phyloP scores from a whole-genome alignment of 2,113 vertebrate genomes.

The Telmatochromis sp. region DNA sequence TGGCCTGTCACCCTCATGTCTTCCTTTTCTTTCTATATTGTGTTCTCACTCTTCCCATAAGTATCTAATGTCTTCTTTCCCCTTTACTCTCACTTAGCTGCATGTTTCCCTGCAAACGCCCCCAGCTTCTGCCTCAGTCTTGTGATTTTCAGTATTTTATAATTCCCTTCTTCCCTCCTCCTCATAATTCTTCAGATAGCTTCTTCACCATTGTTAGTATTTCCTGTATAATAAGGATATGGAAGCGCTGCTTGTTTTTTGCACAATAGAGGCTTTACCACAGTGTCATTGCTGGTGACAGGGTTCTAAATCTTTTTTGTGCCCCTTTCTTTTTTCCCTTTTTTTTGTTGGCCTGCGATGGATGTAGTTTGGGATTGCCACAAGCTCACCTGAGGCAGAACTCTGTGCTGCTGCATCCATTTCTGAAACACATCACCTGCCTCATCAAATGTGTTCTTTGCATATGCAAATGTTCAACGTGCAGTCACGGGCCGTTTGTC shows the following conservation, averaged over 20 bases:
- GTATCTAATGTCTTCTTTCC: slow-evolving; percentile 49
- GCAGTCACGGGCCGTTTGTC: background rate
- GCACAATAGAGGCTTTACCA: background rate
- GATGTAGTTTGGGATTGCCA: slow-evolving; percentile 3
- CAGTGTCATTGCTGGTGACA: slow-evolving; percentile 2
- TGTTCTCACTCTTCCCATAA: slow-evolving; percentile 15
- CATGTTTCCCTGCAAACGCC: slow-evolving; percentile 31
- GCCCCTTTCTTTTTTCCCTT: background rate
- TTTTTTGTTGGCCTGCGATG: background rate
- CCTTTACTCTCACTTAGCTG: slow-evolving; percentile 45
- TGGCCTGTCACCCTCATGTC: background rate
- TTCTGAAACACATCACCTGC: background rate
- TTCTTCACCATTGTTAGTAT: slow-evolving; percentile 29
- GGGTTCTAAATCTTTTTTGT: slow-evolving; percentile 22
- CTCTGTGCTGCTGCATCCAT: background rate
- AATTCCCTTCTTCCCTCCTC: slow-evolving; percentile 39
- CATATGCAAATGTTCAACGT: background rate
- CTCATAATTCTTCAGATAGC: slow-evolving; percentile 42
- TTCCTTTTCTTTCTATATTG: slow-evolving; percentile 23
- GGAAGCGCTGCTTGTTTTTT: slow-evolving; percentile 1
- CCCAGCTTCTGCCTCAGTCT: slow-evolving; percentile 27
- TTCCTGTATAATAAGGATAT: slow-evolving; percentile 36
- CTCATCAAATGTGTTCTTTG: background rate
- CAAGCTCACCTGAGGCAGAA: slow-evolving; percentile 29
- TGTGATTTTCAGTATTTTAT: slow-evolving; percentile 64